Evolutionary conservation across 1,140 invertebrate species (phyloP).

Genomic region (Cotesia glomerata): DNA sequence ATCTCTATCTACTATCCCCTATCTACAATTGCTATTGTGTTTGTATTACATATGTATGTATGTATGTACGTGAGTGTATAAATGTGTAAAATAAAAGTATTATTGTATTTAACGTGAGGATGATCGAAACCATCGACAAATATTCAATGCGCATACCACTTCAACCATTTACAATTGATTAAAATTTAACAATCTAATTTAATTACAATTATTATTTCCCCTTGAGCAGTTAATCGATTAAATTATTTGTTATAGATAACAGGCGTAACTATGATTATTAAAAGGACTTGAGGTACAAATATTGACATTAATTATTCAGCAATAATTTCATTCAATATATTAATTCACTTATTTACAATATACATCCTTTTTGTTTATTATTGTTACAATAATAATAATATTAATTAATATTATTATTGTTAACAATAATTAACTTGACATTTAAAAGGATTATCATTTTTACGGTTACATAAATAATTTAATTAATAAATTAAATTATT

Average conservation of each 20-base stretch:
- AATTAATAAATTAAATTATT: not conserved
- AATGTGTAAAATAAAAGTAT: not conserved
- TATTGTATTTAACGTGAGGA: not conserved
- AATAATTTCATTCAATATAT: slow-evolving; percentile 19
- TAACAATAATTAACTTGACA: no score
- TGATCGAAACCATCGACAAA: not conserved
- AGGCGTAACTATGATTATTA: not conserved
- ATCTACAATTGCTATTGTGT: no score
- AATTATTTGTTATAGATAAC: not conserved
- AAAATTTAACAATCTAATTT: not conserved
- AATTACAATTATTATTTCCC: not conserved
- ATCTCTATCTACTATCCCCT: not conserved
- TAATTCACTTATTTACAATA: slow-evolving; percentile 26
- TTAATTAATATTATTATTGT: no score
- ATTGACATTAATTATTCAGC: not conserved
- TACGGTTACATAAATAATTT: slow-evolving; percentile 23
- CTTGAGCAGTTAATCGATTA: no score
- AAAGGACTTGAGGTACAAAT: not conserved
- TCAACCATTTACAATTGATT: not conserved
- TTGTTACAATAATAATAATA: not conserved
- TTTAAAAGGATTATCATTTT: slow-evolving; percentile 9
- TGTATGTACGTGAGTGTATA: no score
- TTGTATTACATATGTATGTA: no score
- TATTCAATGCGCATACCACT: slow-evolving; percentile 2
- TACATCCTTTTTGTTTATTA: slow-evolving; percentile 9